Conservation (phyloP, 37 sponge, comb jelly and placozoan species). For the Theonella swinhoei region DNA sequence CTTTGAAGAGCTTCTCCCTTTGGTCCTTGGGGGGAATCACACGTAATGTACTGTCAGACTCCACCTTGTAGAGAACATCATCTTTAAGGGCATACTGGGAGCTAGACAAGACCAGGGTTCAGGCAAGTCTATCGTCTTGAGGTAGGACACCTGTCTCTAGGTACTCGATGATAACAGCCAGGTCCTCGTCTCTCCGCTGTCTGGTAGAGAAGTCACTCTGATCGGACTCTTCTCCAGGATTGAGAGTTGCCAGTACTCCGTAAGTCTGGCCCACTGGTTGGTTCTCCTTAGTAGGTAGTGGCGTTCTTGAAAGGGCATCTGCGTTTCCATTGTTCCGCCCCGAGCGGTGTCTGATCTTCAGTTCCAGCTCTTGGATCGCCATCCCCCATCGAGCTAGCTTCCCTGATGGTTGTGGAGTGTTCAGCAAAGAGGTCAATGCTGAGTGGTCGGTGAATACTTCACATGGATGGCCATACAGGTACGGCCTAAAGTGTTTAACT, state of each 20-base stretch:
- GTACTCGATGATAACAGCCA: slow-evolving; percentile 9
- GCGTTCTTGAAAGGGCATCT: slow-evolving; percentile 47
- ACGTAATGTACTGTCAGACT: slow-evolving; percentile 31
- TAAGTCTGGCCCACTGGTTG: not conserved
- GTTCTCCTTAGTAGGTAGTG: not conserved
- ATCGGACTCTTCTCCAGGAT: not conserved
- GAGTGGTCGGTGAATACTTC: slow-evolving; percentile 61
- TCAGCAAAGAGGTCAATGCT: slow-evolving; percentile 51
- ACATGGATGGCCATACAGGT: slow-evolving; percentile 63
- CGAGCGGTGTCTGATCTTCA: slow-evolving; percentile 45
- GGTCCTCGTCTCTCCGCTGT: slow-evolving; percentile 29
- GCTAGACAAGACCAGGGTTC: slow-evolving; percentile 2
- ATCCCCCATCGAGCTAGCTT: slow-evolving; percentile 74
- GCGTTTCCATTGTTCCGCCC: slow-evolving; percentile 54
- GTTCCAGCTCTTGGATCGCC: slow-evolving; percentile 48
- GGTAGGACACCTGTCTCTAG: slow-evolving; percentile 45
- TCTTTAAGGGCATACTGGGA: slow-evolving; percentile 29
- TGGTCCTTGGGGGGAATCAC: slow-evolving; percentile 24
- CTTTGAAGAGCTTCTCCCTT: slow-evolving; percentile 27
- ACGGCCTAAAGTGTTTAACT: slow-evolving; percentile 53
- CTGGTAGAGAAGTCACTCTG: not conserved
- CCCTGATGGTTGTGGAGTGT: slow-evolving; percentile 67
- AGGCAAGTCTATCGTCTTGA: slow-evolving; percentile 22
- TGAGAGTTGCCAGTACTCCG: not conserved
- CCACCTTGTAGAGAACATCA: slow-evolving; percentile 49